A percentile compares a stretch with the other conserved stretches of the same genome.
These are phyloP conservation scores for Microcebus jonahi DNA, from an alignment of 2,113 vertebrate species.

Conservation along the genomic window DNA sequence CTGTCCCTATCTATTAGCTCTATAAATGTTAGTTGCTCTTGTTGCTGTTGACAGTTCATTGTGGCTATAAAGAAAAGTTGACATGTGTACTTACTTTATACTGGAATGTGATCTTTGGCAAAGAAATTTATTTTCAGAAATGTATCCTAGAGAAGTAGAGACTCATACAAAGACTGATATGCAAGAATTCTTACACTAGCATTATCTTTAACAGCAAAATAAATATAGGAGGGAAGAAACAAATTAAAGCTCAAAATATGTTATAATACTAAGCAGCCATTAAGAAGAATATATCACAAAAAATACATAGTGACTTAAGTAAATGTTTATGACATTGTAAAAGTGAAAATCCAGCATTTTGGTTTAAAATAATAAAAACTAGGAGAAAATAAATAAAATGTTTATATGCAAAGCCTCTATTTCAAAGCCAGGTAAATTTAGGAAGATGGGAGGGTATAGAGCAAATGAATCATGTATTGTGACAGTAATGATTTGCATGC, in stretches of 20 bases:
- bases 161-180: neutral
- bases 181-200: neutral
- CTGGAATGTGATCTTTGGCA: neutral
- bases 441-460: neutral
- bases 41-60: neutral
- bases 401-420: neutral
- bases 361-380: conserved; percentile 13
- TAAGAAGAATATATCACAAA: conserved; percentile 30
- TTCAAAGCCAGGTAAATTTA: conserved; percentile 37
- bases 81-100: neutral
- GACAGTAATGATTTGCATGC: neutral
- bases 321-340: conserved; percentile 45
- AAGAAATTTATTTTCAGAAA: neutral
- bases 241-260: conserved; percentile 41
- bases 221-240: neutral
- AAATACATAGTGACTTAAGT: neutral
- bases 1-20: neutral
- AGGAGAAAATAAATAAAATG: conserved; percentile 16
- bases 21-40: neutral
- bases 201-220: conserved; percentile 29
- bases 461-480: neutral
- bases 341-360: neutral
- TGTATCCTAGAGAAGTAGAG: neutral
- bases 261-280: neutral
- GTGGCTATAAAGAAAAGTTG: neutral